These are phyloP conservation scores for Nasonia oneida DNA, from an alignment of 2,888 invertebrate genomes.

Conservation along the genomic window DNA sequence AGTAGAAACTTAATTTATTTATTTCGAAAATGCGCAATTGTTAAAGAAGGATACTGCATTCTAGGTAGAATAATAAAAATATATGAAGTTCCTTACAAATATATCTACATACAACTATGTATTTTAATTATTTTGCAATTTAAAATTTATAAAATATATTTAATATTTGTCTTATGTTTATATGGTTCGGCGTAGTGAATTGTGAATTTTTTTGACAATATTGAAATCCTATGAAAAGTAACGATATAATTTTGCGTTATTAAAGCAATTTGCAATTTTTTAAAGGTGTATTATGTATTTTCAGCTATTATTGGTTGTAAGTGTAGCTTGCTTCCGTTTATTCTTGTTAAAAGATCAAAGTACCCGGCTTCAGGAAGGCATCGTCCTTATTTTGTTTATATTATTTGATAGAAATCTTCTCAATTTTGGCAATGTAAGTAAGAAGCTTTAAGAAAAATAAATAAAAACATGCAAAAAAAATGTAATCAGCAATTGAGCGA, in stretches of 20 bases:
- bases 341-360: not conserved
- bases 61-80: not conserved
- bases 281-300: not conserved
- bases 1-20: not conserved
- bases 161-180: no score
- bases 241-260: not conserved
- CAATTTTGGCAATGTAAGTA: conserved; percentile 23
- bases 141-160: not conserved
- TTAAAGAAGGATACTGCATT: no score
- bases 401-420: conserved; percentile 44
- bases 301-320: not conserved
- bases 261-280: not conserved
- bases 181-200: no score
- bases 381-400: not conserved
- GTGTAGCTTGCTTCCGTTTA: not conserved
- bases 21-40: not conserved
- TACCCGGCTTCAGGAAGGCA: not conserved
- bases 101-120: not conserved
- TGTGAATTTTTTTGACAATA: no score
- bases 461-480: no score
- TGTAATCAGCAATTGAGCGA: no score
- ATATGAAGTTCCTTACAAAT: not conserved
- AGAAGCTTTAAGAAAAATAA: not conserved
- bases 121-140: not conserved
- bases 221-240: no score